These are phyloP conservation scores for Apostichopus japonicus DNA, from an alignment of 35 echinoderm and acorn worm species.

Conservation along the genomic window DNA sequence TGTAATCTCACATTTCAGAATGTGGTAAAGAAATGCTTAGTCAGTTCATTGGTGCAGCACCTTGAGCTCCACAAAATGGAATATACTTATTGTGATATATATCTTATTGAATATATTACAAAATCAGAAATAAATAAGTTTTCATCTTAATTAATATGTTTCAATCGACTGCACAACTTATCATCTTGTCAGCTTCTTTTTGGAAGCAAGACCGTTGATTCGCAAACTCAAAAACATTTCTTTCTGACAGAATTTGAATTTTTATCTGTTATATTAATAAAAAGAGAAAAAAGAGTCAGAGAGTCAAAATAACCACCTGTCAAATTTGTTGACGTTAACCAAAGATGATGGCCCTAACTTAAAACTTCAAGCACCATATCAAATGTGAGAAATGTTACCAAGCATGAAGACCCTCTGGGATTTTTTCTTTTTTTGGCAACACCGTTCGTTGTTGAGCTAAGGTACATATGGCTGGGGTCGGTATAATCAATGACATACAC, in stretches of 20 bases:
- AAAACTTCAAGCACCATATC: neutral
- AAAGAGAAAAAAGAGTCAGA: slow-evolving; percentile 13
- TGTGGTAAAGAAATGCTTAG: too few relatives aligned
- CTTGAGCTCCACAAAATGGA: too few relatives aligned
- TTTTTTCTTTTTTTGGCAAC: neutral
- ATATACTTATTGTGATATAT: too few relatives aligned
- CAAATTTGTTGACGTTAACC: slow-evolving; percentile 8
- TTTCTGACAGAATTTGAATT: neutral
- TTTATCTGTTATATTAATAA: neutral
- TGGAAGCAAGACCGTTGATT: neutral
- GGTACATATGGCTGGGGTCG: neutral
- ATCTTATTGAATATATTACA: too few relatives aligned
- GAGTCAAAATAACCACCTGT: slow-evolving; percentile 11
- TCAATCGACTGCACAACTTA: too few relatives aligned
- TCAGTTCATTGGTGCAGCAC: too few relatives aligned
- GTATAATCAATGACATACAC: slow-evolving; percentile 9
- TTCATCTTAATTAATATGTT: too few relatives aligned
- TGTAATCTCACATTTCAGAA: too few relatives aligned
- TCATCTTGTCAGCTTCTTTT: neutral
- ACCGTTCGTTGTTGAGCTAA: too few relatives aligned
- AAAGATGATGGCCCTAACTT: neutral
- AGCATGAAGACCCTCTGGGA: slow-evolving; percentile 23
- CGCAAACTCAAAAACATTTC: neutral
- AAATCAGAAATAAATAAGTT: too few relatives aligned
- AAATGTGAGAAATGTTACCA: neutral